Evolutionary conservation across 1,140 invertebrate species (phyloP), one percentile per base, ranked within the genome.

Genomic region (Metopolophium dirhodum): DNA sequence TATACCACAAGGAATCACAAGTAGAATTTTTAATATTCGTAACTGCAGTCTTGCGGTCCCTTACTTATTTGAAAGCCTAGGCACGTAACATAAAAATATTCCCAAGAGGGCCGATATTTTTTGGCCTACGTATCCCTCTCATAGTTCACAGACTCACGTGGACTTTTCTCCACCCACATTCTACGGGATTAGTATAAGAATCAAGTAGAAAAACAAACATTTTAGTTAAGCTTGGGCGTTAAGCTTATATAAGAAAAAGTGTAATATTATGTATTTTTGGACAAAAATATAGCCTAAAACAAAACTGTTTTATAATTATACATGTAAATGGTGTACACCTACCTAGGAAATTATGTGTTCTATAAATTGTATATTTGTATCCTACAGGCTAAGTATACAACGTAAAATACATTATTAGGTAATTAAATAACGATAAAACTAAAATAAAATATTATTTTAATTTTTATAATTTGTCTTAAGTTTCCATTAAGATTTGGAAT

Each of bases 71-170:
- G 30, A 77, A 77, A 77, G 30, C 11, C 11, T 4, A 77, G 61
- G 61, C 61, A 77, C 61, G 61, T 77, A 77, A 3, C 61, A n/a
- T 77, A 6, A 77, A 77, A 77, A 77, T n/a, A 77, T 77, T 77
- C 61, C 61, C 61, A n/a, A 77, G 61, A 77, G 61, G 30, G n/a
- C 61, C 61, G 61, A 77, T 77, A 77, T 77, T 77, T 77, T 77
- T 77, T 77, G 61, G n/a, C n/a, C 61, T 77, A n/a, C 7, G 61
- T 77, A 77, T 77, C n/a, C n/a, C 8, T n/a, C 61, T 77, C 61
- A 77, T 77, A 77, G n/a, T 77, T 77, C 61, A 77, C 61, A 77
- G 30, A 77, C 61, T 77, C n/a, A n/a, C 4, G n/a, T n/a, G n/a
- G n/a, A n/a, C 1, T 4, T n/a, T 20, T 30, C 6, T 2, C 30